phyloP scores from a whole-genome alignment of 2,797 vertebrate species.

The Microctenopoma lineatum region DNA sequence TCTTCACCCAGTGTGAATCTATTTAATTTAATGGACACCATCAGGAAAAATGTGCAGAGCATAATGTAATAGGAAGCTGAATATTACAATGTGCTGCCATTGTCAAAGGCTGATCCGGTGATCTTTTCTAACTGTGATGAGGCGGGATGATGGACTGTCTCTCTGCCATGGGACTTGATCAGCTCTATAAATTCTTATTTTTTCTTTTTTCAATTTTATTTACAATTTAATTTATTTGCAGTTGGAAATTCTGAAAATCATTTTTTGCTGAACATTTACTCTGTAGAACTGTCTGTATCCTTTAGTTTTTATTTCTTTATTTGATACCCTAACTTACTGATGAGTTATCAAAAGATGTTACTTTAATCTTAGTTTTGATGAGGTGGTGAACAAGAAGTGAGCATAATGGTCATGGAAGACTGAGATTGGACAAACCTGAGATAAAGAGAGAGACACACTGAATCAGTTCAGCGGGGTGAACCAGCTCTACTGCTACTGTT shows the following conservation, averaged over 20 bases:
- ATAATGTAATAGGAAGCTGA: conserved; percentile 26
- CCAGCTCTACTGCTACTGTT: conserved; percentile 7
- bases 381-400: conserved; percentile 10
- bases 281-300: neutral
- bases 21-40: conserved; percentile 35
- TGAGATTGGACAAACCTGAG: no score
- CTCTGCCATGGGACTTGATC: neutral
- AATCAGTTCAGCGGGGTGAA: conserved; percentile 19
- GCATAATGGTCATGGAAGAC: no score
- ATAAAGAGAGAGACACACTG: conserved; percentile 11
- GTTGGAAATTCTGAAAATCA: neutral
- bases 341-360: conserved; percentile 3
- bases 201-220: no score
- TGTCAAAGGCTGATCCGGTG: conserved; percentile 14
- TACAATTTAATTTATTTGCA: no score
- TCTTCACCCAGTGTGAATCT: conserved; percentile 35
- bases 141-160: conserved; percentile 9
- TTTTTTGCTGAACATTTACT: neutral
- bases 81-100: conserved; percentile 22
- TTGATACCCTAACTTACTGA: conserved; percentile 17
- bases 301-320: neutral
- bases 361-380: conserved; percentile 25
- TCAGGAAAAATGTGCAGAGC: conserved; percentile 22
- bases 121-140: conserved; percentile 14
- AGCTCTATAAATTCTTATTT: neutral